Conservation (phyloP, 1,140 invertebrate species). For the Reticulitermes speratus region DNA sequence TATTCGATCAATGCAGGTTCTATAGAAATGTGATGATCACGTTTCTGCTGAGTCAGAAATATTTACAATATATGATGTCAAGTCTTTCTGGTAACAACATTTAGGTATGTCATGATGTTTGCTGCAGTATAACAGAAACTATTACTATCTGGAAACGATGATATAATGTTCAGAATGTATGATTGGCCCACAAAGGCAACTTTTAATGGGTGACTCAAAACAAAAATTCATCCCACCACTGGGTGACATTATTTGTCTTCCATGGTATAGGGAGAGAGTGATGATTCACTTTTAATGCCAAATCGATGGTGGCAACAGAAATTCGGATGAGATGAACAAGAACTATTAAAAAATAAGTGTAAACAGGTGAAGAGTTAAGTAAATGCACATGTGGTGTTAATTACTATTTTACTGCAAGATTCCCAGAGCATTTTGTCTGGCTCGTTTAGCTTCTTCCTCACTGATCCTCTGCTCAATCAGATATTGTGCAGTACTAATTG, state of each 20-base stretch:
- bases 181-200: neutral
- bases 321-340: neutral
- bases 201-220: neutral
- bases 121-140: neutral
- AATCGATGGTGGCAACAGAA: neutral
- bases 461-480: conserved; percentile 94
- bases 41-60: neutral
- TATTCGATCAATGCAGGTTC: conserved; percentile 1
- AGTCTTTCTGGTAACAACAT: conserved; percentile 4
- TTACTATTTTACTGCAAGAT: conserved; percentile 36
- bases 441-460: conserved; percentile 92
- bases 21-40: neutral
- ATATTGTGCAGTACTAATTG: conserved; percentile 87
- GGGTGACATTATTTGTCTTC: neutral
- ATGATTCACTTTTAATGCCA: neutral
- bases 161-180: neutral
- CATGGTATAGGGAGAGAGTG: neutral
- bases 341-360: neutral
- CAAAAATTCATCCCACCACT: neutral
- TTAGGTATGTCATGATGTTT: conserved; percentile 19
- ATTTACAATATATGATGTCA: conserved; percentile 19
- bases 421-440: conserved; percentile 79
- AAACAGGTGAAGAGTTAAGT: neutral
- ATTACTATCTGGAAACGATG: neutral
- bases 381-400: conserved; percentile 21